Evolutionary conservation across 2,113 vertebrate genomes (phyloP).

Genomic region (Corynorhinus townsendii): DNA sequence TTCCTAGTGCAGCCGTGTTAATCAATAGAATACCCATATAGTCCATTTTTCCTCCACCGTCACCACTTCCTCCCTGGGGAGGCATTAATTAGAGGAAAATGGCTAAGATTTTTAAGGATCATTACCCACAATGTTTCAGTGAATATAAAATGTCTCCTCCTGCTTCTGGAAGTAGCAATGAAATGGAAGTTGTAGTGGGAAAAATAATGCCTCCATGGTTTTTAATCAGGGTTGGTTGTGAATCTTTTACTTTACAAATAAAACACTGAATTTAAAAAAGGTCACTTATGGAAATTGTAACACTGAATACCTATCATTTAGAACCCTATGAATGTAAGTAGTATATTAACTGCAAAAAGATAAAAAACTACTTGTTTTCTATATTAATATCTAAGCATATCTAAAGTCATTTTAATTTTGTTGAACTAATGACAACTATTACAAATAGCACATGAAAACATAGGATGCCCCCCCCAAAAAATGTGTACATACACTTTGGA

Average conservation of each 20-base stretch:
- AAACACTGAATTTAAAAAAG: slow-evolving; percentile 25
- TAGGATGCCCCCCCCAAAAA: too few relatives aligned
- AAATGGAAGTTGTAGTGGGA: background rate
- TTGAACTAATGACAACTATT: background rate
- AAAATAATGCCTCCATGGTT: background rate
- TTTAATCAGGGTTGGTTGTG: background rate
- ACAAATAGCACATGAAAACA: background rate
- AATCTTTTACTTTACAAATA: slow-evolving; percentile 34
- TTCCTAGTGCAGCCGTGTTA: slow-evolving; percentile 9
- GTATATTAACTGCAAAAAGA: background rate
- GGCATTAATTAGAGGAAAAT: slow-evolving; percentile 49
- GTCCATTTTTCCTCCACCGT: background rate
- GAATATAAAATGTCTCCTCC: slow-evolving; percentile 43
- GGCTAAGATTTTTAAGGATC: slow-evolving; percentile 57
- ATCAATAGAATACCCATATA: slow-evolving; percentile 6
- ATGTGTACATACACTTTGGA: too few relatives aligned
- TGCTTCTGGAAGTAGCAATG: slow-evolving; percentile 39
- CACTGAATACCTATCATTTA: background rate
- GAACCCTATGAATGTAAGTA: background rate
- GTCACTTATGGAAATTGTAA: background rate
- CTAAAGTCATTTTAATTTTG: background rate
- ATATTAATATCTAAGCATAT: background rate
- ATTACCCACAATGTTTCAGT: slow-evolving; percentile 40
- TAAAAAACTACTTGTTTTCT: background rate
- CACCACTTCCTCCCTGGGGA: slow-evolving; percentile 24